phyloP scores from a whole-genome alignment of 35 echinoderm and acorn worm genomes.

The Ophiothrix spiculata region DNA sequence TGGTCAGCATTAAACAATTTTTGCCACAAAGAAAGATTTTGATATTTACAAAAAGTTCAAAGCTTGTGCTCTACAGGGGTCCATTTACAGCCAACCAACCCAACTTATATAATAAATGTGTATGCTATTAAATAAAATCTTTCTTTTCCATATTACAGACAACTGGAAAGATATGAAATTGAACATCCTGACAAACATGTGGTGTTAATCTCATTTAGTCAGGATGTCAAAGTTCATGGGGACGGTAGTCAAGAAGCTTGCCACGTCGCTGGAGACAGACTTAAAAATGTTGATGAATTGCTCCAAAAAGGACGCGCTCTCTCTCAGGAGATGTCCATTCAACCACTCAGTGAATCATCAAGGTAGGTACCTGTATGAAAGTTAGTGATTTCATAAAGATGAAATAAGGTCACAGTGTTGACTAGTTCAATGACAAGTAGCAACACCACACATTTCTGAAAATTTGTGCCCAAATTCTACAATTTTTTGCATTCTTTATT shows the following conservation, averaged over 20 bases:
- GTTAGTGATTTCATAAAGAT: neutral
- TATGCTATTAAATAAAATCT: neutral
- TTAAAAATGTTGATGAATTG: constrained; percentile 37
- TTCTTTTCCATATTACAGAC: constrained; percentile 31
- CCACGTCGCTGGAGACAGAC: constrained; percentile 21
- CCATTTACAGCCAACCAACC: too few relatives aligned
- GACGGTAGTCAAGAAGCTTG: constrained; percentile 16
- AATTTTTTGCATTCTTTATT: too few relatives aligned
- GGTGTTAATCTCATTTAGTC: constrained; percentile 69
- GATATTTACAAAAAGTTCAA: too few relatives aligned
- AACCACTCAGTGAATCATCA: constrained; percentile 24
- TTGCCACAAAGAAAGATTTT: too few relatives aligned
- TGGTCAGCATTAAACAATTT: too few relatives aligned
- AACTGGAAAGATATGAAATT: constrained; percentile 78
- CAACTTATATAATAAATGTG: neutral
- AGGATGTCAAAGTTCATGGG: constrained; percentile 47
- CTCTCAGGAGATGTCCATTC: constrained; percentile 19
- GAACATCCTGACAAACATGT: constrained; percentile 80
- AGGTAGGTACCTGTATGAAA: constrained; percentile 22
- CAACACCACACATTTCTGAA: too few relatives aligned
- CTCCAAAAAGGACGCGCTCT: constrained; percentile 37
- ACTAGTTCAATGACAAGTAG: too few relatives aligned
- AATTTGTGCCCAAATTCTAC: too few relatives aligned
- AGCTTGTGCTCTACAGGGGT: too few relatives aligned
- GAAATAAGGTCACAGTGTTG: too few relatives aligned